Conservation (phyloP, 2,888 invertebrate genomes). For the Parnassius mnemosyne region DNA sequence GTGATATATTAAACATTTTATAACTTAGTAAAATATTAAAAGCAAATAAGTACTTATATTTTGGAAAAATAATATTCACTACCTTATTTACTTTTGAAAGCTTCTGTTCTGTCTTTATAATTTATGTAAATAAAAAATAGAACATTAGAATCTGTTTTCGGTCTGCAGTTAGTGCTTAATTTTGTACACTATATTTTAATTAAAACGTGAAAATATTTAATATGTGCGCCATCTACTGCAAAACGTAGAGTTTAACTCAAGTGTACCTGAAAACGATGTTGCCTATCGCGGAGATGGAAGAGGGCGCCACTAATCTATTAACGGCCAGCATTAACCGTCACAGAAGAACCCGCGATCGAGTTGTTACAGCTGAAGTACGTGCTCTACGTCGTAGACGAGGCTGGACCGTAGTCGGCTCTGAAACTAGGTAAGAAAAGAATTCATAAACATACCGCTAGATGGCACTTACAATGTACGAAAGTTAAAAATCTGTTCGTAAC, state of each 20-base stretch:
- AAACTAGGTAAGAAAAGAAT: slow-evolving; percentile 81
- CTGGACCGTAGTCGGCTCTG: slow-evolving; percentile 88
- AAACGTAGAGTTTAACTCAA: slow-evolving; percentile 18
- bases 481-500: too few relatives aligned
- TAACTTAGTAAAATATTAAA: too few relatives aligned
- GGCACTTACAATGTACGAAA: slow-evolving; percentile 37
- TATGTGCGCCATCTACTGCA: slow-evolving; percentile 34
- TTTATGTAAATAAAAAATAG: too few relatives aligned
- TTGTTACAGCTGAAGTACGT: slow-evolving; percentile 71
- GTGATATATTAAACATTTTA: too few relatives aligned
- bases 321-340: slow-evolving; percentile 56
- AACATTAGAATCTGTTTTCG: too few relatives aligned
- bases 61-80: too few relatives aligned
- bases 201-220: slow-evolving; percentile 29
- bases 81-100: too few relatives aligned
- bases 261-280: slow-evolving; percentile 46
- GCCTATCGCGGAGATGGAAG: slow-evolving; percentile 69
- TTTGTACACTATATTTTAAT: too few relatives aligned
- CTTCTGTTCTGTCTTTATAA: too few relatives aligned
- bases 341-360: slow-evolving; percentile 64
- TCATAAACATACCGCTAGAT: slow-evolving; percentile 45
- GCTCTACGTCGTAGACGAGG: slow-evolving; percentile 83
- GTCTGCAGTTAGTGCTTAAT: too few relatives aligned
- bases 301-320: slow-evolving; percentile 57
- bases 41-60: too few relatives aligned